phyloP scores from a whole-genome alignment of 2,888 invertebrate species.

The Caenorhabditis sp. region DNA sequence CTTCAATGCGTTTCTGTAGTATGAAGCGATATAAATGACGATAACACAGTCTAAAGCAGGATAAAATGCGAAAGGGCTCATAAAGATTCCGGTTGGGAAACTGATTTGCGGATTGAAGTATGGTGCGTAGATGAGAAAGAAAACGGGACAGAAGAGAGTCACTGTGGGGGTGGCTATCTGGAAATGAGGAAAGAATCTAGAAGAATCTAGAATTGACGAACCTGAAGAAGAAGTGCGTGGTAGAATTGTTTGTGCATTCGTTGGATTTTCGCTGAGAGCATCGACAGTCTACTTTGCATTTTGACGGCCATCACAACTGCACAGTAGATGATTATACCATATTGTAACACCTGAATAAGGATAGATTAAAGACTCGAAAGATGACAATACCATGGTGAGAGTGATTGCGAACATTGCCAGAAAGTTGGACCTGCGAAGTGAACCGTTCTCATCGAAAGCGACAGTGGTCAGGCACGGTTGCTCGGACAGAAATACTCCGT shows the following conservation, averaged over 20 bases:
- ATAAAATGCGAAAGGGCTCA: conserved; percentile 5
- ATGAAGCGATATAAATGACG: conserved; percentile 4
- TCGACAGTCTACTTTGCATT: neutral
- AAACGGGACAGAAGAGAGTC: conserved; percentile 1
- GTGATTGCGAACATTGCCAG: neutral
- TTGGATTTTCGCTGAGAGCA: neutral
- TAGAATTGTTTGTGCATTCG: conserved; percentile 14
- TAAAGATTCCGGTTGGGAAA: conserved; percentile 1
- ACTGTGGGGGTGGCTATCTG: conserved; percentile 8
- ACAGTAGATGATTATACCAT: neutral
- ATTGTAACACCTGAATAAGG: neutral
- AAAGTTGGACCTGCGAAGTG: neutral
- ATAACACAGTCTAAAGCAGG: conserved; percentile 5
- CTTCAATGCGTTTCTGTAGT: conserved; percentile 1
- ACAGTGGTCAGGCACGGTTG: neutral
- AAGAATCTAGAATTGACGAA: too few relatives aligned
- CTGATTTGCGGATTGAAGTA: neutral
- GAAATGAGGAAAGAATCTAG: neutral
- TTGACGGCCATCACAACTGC: conserved; percentile 6
- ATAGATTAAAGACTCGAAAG: neutral
- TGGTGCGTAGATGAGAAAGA: neutral
- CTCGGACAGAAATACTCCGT: conserved; percentile 8
- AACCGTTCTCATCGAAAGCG: neutral
- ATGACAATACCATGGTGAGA: neutral
- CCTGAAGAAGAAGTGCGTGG: conserved; percentile 1